A percentile compares a stretch with the other conserved stretches of the same genome.
Conservation (phyloP, 2,113 vertebrate genomes). For the Pampusana beccarii region DNA sequence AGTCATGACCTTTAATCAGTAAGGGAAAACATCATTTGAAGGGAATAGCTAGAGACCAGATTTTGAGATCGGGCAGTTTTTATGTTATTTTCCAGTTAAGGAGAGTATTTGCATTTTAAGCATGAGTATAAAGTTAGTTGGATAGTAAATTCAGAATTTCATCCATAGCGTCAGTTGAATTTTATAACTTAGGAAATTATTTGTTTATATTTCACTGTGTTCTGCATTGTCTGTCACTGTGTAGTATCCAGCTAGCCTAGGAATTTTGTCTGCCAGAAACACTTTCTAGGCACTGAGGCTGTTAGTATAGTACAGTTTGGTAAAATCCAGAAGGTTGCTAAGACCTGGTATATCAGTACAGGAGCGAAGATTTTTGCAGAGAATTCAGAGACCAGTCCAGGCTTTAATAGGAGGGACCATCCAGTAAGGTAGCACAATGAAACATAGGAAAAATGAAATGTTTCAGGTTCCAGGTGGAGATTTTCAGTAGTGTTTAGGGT, state of each 20-base stretch:
- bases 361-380: neutral
- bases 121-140: neutral
- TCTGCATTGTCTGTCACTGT: neutral
- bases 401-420: neutral
- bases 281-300: neutral
- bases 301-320: neutral
- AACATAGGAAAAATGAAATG: neutral
- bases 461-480: neutral
- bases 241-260: neutral
- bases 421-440: neutral
- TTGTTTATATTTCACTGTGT: no score
- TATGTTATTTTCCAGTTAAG: neutral
- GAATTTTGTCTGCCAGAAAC: neutral
- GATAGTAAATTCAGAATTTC: neutral
- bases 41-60: neutral
- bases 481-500: neutral
- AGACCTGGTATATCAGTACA: neutral
- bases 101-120: neutral
- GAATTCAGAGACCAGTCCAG: neutral
- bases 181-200: neutral
- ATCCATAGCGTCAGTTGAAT: neutral
- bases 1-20: neutral
- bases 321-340: neutral
- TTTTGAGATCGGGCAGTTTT: neutral
- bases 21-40: neutral